Conservation (phyloP, 2,797 vertebrate species). For the Gymnopithys bicolor region DNA sequence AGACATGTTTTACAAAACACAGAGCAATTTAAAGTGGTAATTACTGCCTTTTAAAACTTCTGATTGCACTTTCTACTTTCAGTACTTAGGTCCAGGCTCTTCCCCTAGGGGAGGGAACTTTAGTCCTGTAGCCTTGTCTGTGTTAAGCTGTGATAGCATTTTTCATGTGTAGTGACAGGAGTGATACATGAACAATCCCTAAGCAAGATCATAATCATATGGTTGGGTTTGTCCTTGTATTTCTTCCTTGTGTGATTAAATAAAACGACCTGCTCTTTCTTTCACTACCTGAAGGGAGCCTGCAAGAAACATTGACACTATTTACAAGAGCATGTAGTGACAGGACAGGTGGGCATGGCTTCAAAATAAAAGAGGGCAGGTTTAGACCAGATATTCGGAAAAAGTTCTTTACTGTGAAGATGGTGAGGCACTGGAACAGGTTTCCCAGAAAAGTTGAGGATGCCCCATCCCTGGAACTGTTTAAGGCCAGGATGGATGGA, state of each 20-base stretch:
- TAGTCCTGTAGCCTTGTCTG: background rate
- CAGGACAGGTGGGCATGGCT: background rate
- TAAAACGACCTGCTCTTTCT: background rate
- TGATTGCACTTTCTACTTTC: background rate
- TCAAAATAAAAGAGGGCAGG: background rate
- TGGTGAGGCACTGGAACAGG: background rate
- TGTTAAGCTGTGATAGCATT: background rate
- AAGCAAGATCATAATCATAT: background rate
- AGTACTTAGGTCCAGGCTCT: background rate
- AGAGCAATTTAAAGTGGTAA: background rate
- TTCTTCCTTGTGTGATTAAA: background rate
- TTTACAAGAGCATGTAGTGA: background rate
- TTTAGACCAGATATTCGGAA: background rate
- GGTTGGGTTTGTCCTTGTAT: background rate
- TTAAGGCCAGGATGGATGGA: background rate
- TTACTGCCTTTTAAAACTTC: background rate
- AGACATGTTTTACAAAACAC: background rate
- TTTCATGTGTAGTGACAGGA: accelerated
- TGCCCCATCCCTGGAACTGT: background rate
- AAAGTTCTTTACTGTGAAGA: background rate
- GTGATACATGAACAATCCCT: background rate
- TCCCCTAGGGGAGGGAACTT: background rate
- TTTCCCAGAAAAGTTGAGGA: background rate
- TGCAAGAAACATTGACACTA: background rate
- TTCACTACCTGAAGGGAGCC: background rate